Evolutionary conservation across 2,113 vertebrate genomes (phyloP), one percentile per base, ranked within the genome.

Genomic region (Apteryx mantelli): DNA sequence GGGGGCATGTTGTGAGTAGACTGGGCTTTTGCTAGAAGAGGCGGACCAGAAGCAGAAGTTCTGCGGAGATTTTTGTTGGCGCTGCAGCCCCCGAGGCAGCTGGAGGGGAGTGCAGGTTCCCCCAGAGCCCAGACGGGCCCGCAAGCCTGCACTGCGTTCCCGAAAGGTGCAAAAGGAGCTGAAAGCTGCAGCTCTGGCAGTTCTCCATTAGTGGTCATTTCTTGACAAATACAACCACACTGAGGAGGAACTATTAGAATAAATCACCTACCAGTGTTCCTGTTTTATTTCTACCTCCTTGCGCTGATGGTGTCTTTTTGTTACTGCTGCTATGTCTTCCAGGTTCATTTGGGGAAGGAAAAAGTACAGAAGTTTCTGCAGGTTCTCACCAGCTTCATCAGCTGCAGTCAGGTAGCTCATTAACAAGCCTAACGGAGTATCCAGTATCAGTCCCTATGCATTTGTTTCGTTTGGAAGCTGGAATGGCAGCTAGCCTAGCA

Each of bases 381-480:
- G 34, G 24, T 56, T 91, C 73, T 77, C 50, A 16, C 24, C 32
- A 46, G 48, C 26, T 50, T 86, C 19, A 11, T 18, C 15, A 38
- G 8, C 40, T 71, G 52, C 44, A 65, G 40, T 12, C 10, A 76
- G 25, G 46, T 25, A 90, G 32, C 55, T 50, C 3, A 0, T 30
- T 11, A 70, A 50, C 18, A 42, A 38, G 15, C 38, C 21, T 38
- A n/a, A 58, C 36, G 56, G 17, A 44, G 19, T 17, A 19, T 8
- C 32, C 28, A 9, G 28, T 70, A 63, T 7, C 55, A 20, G 32
- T 24, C 61, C 68, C 48, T 50, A 17, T 1, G 0, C 2, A 0
- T 19, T 60, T 53, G 28, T 17, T 34, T 63, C 26, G n/a, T 50
- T 75, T 63, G 69, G 50, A 9, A 52, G 24, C 36, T 38, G 36